Conservation (phyloP, 2,888 invertebrate species). For the Tubulanus polymorphus region DNA sequence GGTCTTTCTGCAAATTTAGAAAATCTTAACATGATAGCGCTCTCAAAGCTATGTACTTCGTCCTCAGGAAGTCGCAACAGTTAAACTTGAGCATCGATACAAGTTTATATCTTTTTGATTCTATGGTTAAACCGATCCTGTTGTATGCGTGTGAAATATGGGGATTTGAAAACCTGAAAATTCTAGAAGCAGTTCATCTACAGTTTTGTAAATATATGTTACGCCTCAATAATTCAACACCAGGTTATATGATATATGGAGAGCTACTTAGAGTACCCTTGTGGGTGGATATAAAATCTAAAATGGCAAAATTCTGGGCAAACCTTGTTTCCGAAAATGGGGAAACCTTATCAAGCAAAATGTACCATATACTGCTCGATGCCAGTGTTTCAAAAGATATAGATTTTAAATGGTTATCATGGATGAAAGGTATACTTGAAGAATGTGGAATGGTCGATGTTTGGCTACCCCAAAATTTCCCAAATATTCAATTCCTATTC, state of each 20-base stretch:
- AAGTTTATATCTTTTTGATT: neutral
- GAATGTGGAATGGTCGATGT: too few relatives aligned
- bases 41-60: neutral
- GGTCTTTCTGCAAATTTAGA: conserved; percentile 1
- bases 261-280: conserved; percentile 3
- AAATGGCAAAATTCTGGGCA: conserved; percentile 6
- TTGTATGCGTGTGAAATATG: conserved; percentile 8
- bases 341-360: too few relatives aligned
- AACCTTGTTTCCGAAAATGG: too few relatives aligned
- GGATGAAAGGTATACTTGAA: too few relatives aligned
- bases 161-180: neutral
- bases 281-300: conserved; percentile 4
- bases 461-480: too few relatives aligned
- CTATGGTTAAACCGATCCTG: conserved; percentile 1
- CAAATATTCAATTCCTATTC: too few relatives aligned
- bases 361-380: too few relatives aligned
- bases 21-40: neutral
- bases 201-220: conserved; percentile 8
- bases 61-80: neutral
- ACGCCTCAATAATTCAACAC: conserved; percentile 6
- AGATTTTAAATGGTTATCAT: too few relatives aligned
- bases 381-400: too few relatives aligned
- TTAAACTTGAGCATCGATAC: conserved; percentile 4
- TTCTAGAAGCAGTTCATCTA: conserved; percentile 4
- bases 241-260: conserved; percentile 12